These are phyloP conservation scores for Luffia ferchaultella DNA, from an alignment of 2,888 invertebrate species.

Conservation along the genomic window DNA sequence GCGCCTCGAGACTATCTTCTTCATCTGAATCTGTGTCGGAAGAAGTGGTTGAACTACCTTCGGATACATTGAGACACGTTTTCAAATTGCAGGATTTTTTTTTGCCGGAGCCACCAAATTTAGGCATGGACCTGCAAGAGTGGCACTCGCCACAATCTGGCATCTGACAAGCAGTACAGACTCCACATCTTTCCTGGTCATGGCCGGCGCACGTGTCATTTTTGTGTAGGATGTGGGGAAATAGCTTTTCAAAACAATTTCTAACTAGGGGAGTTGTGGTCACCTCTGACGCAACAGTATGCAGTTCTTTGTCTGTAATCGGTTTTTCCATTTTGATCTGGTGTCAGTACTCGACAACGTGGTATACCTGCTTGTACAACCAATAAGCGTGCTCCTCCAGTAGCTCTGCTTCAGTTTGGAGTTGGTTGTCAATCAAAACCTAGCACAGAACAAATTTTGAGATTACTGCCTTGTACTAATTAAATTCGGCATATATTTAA, in stretches of 20 bases:
- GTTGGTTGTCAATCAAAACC: too few species aligned
- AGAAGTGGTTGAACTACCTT: conserved; percentile 71
- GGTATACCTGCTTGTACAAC: too few species aligned
- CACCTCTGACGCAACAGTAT: too few species aligned
- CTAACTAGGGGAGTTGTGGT: conserved; percentile 8
- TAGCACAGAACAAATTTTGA: too few species aligned
- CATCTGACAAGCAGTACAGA: conserved; percentile 2
- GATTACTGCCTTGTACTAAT: too few species aligned
- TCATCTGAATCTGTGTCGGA: background rate
- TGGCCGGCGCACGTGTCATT: background rate
- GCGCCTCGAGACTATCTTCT: background rate
- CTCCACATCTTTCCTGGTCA: conserved; percentile 6
- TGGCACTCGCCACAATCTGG: conserved; percentile 6
- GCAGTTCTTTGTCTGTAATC: too few species aligned
- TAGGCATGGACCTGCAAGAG: background rate
- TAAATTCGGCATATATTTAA: too few species aligned
- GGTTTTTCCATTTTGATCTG: too few species aligned
- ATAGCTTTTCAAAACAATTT: conserved; percentile 7
- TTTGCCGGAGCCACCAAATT: conserved; percentile 1
- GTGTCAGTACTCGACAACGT: too few species aligned
- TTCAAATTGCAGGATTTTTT: background rate
- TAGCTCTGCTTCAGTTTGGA: too few species aligned
- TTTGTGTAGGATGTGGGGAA: background rate
- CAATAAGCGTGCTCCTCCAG: too few species aligned
- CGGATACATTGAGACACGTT: too few species aligned